Evolutionary conservation across 2,797 vertebrate genomes (phyloP).

Genomic region (Scolopax bukidnonensis): DNA sequence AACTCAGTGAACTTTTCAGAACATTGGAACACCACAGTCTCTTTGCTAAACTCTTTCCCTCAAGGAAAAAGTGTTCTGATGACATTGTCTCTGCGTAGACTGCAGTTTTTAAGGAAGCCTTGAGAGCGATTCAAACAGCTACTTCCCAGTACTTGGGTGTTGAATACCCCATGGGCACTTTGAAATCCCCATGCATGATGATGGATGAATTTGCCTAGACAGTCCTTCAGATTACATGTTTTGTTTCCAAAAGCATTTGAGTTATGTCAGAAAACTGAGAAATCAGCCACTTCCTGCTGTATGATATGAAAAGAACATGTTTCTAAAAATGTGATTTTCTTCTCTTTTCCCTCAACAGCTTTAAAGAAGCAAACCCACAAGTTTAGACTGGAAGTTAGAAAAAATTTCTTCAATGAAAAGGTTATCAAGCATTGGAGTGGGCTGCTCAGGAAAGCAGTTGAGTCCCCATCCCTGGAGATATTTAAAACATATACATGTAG

Average conservation of each 20-base stretch:
- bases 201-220: background rate
- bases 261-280: background rate
- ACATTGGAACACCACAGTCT: background rate
- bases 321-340: background rate
- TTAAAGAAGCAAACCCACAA: background rate
- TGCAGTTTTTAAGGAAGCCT: background rate
- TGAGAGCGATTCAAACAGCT: background rate
- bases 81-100: background rate
- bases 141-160: background rate
- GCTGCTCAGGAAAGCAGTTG: background rate
- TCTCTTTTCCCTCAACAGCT: background rate
- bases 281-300: background rate
- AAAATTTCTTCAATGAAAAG: background rate
- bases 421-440: background rate
- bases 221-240: background rate
- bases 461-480: background rate
- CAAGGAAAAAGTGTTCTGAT: slow-evolving; percentile 2
- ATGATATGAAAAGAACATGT: background rate
- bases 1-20: slow-evolving; percentile 38
- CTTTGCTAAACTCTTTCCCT: background rate
- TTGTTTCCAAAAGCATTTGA: background rate
- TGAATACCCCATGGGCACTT: background rate
- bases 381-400: background rate
- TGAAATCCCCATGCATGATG: background rate
- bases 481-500: background rate